phyloP scores from a whole-genome alignment of 2,113 vertebrate species.

The Phylloscopus trochilus region DNA sequence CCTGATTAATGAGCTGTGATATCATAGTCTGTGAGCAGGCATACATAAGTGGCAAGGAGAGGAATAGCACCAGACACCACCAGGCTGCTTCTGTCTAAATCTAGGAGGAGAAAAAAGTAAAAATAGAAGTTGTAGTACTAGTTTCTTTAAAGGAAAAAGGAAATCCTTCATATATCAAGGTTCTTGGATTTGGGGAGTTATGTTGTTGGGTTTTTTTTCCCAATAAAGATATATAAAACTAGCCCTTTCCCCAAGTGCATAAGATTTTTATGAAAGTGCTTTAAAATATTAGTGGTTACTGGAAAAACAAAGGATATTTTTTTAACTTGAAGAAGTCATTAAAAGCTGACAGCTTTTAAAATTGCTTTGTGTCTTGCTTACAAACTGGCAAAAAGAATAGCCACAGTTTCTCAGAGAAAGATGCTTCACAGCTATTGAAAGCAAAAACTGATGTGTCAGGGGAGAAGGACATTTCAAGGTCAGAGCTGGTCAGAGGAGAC shows the following conservation, averaged over 20 bases:
- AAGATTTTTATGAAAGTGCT: not conserved
- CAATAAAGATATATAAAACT: not conserved
- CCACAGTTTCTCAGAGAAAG: not conserved
- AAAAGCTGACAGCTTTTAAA: constrained; percentile 2
- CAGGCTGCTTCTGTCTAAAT: not conserved
- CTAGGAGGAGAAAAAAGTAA: not conserved
- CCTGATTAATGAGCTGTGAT: constrained; percentile 56
- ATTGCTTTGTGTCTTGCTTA: constrained; percentile 20
- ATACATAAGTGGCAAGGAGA: constrained; percentile 7
- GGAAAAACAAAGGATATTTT: constrained; percentile 18
- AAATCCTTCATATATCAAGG: not conserved
- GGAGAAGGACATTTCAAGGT: constrained; percentile 39
- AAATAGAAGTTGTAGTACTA: not conserved
- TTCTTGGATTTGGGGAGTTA: not conserved
- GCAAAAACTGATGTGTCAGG: not conserved
- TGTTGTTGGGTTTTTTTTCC: not conserved
- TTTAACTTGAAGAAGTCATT: constrained; percentile 14
- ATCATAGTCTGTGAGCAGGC: constrained; percentile 37
- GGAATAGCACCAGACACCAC: not conserved
- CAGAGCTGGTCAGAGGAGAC: constrained; percentile 6
- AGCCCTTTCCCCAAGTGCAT: not conserved
- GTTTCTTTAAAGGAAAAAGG: not conserved
- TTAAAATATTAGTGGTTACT: constrained; percentile 7
- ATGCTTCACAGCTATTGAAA: not conserved
- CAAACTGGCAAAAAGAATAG: not conserved